phyloP scores from a whole-genome alignment of 2,797 vertebrate species.

The Paguma larvata region DNA sequence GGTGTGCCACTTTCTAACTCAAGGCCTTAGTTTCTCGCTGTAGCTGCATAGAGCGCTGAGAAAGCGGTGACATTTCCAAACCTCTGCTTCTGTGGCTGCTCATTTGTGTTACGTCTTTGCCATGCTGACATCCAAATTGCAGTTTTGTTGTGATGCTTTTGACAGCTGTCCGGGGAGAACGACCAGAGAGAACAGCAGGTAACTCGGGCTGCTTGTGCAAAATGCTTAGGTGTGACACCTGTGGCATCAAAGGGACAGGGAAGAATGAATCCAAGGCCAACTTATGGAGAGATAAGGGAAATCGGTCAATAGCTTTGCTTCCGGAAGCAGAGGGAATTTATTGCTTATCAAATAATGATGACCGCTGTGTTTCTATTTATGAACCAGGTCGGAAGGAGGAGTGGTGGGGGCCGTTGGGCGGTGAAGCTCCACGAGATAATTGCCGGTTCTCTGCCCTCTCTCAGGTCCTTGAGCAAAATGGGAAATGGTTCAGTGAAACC shows the following conservation, averaged over 20 bases:
- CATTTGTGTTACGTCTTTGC: slow-evolving; percentile 28
- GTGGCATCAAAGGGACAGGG: neutral
- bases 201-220: neutral
- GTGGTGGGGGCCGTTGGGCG: neutral
- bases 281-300: neutral
- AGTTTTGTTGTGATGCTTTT: slow-evolving; percentile 46
- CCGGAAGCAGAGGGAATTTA: neutral
- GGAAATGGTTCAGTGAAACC: slow-evolving; percentile 95
- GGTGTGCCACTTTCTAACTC: slow-evolving; percentile 45
- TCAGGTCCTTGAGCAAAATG: slow-evolving; percentile 90
- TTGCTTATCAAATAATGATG: neutral
- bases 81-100: slow-evolving; percentile 1
- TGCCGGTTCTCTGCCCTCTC: slow-evolving; percentile 49
- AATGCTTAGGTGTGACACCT: neutral
- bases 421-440: neutral
- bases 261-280: neutral
- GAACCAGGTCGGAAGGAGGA: neutral
- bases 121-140: neutral
- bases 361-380: neutral
- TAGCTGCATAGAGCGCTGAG: neutral
- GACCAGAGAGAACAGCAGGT: slow-evolving; percentile 1
- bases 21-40: neutral
- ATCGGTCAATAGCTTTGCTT: neutral
- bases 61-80: slow-evolving; percentile 42
- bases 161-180: neutral